These are phyloP conservation scores for Characodon lateralis DNA, from an alignment of 2,797 vertebrate species.

Conservation along the genomic window DNA sequence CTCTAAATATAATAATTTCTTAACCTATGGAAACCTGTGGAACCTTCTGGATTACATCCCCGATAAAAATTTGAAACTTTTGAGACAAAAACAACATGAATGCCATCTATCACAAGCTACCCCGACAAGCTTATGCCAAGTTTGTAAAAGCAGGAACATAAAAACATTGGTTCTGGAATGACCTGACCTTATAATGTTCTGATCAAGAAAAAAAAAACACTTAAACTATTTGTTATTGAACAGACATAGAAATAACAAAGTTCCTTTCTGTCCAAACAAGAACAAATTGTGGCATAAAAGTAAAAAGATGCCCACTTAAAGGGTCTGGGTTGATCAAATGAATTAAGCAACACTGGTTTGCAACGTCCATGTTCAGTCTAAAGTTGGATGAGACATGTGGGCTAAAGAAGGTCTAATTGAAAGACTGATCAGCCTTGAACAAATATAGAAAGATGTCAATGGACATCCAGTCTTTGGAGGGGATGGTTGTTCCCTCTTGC, in stretches of 20 bases:
- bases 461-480: not conserved
- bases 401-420: not conserved
- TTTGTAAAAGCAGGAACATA: not conserved
- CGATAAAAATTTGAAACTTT: not conserved
- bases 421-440: not conserved
- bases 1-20: not conserved
- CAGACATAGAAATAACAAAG: not conserved
- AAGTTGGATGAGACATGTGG: not conserved
- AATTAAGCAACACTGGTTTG: not conserved
- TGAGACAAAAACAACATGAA: not conserved
- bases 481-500: not conserved
- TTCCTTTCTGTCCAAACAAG: not conserved
- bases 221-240: not conserved
- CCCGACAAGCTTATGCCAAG: not conserved
- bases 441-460: not conserved
- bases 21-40: not conserved
- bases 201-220: not conserved
- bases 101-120: not conserved
- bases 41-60: not conserved
- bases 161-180: not conserved
- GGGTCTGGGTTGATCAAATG: not conserved
- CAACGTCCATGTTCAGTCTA: not conserved
- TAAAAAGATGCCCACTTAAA: not conserved
- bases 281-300: not conserved
- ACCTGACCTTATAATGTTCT: not conserved